phyloP scores from a whole-genome alignment of 2,113 vertebrate genomes.

The Tachuris rubrigastra region DNA sequence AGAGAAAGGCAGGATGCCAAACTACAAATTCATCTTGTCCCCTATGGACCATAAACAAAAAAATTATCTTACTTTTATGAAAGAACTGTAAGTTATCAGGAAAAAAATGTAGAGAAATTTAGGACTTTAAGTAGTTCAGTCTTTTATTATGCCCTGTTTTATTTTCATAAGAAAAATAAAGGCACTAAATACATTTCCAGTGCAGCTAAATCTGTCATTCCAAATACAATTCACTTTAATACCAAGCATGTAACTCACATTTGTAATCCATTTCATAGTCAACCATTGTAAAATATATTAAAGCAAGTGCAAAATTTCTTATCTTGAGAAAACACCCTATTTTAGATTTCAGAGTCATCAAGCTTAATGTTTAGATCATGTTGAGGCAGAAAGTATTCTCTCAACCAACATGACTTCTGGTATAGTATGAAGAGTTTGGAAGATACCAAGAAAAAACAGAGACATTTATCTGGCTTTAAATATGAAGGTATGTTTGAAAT shows the following conservation, averaged over 20 bases:
- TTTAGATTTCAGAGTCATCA: background rate
- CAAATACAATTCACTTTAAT: background rate
- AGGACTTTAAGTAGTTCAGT: background rate
- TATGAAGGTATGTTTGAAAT: background rate
- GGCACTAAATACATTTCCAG: background rate
- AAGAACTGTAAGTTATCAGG: background rate
- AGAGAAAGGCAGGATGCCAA: background rate
- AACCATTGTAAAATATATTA: background rate
- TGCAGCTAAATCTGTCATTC: background rate
- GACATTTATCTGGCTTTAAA: background rate
- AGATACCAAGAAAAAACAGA: background rate
- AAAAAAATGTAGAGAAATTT: background rate
- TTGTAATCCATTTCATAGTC: background rate
- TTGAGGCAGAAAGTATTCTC: background rate
- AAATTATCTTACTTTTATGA: background rate
- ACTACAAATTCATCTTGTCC: background rate
- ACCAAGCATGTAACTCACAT: background rate
- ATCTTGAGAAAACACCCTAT: background rate
- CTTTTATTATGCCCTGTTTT: background rate
- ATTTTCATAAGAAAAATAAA: background rate
- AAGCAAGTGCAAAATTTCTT: background rate
- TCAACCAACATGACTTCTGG: background rate
- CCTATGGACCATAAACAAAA: background rate
- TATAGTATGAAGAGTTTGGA: background rate
- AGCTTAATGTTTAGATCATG: background rate